Conservation (phyloP, 2,797 vertebrate species). For the Menidia menidia region DNA sequence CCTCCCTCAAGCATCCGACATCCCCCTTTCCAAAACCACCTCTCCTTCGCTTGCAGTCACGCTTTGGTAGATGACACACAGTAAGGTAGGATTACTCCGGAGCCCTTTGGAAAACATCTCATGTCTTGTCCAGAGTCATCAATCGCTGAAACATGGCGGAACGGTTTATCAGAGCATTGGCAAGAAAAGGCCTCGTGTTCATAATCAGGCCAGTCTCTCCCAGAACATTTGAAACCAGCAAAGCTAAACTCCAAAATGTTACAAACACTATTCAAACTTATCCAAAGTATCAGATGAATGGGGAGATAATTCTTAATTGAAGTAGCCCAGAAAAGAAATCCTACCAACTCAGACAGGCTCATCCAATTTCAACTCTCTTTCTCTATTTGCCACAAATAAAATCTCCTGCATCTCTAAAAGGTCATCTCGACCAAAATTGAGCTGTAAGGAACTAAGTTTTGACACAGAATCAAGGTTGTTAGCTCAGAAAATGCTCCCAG, state of each 20-base stretch:
- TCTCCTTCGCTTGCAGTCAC: conserved; percentile 35
- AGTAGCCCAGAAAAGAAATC: conserved; percentile 34
- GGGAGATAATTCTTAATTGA: not conserved
- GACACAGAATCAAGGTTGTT: conserved; percentile 39
- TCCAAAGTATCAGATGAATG: conserved; percentile 28
- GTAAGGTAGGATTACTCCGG: conserved; percentile 59
- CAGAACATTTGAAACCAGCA: conserved; percentile 49
- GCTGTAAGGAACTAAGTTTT: not conserved
- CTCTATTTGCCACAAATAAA: not conserved
- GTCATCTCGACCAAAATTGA: not conserved
- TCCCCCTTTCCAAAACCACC: conserved; percentile 40
- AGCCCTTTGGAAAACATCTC: conserved; percentile 41
- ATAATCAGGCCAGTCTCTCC: conserved; percentile 47
- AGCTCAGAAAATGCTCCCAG: conserved; percentile 53
- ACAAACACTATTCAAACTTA: conserved; percentile 19
- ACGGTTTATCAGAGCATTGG: conserved; percentile 59
- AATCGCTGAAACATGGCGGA: conserved; percentile 55
- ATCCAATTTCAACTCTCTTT: conserved; percentile 24
- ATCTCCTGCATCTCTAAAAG: conserved; percentile 11
- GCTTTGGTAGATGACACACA: conserved; percentile 56
- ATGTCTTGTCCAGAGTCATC: conserved; percentile 37
- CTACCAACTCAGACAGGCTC: not conserved
- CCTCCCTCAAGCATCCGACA: conserved; percentile 33
- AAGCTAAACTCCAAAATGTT: conserved; percentile 39
- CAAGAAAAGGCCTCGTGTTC: conserved; percentile 28